phyloP scores from a whole-genome alignment of 2,113 vertebrate genomes.

The Eulemur macaco region DNA sequence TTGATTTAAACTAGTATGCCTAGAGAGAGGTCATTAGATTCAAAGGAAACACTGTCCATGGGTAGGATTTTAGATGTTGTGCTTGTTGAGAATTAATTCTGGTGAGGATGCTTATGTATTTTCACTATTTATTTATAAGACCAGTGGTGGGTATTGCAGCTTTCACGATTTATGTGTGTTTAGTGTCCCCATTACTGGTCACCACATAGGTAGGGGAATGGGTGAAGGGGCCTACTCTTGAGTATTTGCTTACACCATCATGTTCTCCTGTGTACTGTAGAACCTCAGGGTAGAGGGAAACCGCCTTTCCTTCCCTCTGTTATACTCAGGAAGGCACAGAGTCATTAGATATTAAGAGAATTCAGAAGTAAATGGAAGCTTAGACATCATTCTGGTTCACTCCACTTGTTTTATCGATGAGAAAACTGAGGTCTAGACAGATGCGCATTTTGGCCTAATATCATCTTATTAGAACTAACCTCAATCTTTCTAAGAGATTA shows the following conservation, averaged over 20 bases:
- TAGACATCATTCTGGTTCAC: neutral
- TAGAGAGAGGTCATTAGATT: neutral
- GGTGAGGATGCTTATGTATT: neutral
- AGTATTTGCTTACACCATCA: neutral
- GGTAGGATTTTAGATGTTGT: neutral
- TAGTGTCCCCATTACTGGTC: neutral
- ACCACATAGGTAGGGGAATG: neutral
- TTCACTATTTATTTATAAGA: neutral
- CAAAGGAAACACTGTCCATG: neutral
- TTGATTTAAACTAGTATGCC: neutral
- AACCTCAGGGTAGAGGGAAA: neutral
- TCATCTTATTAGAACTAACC: neutral
- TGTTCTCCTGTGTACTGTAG: neutral
- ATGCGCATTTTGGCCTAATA: neutral
- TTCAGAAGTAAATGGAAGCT: neutral
- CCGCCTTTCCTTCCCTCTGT: neutral
- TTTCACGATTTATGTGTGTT: neutral
- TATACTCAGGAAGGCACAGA: neutral
- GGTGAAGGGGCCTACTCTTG: neutral
- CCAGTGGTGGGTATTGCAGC: accelerated
- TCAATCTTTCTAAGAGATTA: neutral
- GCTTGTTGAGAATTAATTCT: neutral
- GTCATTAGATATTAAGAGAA: neutral
- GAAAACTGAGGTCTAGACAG: neutral
- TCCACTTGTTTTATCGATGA: neutral